Conservation (phyloP, 2,113 vertebrate species). For the Neopipo cinnamomea region DNA sequence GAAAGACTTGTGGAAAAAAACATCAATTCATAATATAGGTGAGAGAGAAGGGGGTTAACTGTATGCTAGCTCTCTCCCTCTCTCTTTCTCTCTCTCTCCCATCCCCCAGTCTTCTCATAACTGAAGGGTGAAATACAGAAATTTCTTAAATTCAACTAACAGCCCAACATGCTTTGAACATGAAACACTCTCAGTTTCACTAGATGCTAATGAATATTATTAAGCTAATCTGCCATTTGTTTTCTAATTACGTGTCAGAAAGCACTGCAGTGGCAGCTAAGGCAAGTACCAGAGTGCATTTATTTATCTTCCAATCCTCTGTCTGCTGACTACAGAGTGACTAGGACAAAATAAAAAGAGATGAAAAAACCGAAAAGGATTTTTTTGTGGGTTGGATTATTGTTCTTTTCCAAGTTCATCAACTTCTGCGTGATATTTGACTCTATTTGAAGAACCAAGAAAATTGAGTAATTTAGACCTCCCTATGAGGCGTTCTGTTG, state of each 20-base stretch:
- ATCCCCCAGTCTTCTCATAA: slow-evolving; percentile 5
- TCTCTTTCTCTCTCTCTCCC: not conserved
- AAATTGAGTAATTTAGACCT: not conserved
- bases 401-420: slow-evolving; percentile 5
- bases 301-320: slow-evolving; percentile 51
- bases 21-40: not conserved
- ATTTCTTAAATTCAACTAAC: slow-evolving; percentile 73
- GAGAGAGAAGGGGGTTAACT: slow-evolving; percentile 27
- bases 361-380: not conserved
- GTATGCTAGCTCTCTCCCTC: not conserved
- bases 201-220: slow-evolving; percentile 84
- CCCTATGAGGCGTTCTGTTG: not conserved
- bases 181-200: slow-evolving; percentile 75
- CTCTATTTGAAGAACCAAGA: not conserved
- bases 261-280: slow-evolving; percentile 69
- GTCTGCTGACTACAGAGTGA: slow-evolving; percentile 38
- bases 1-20: not conserved
- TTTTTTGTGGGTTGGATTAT: not conserved
- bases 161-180: slow-evolving; percentile 68
- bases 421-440: not conserved
- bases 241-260: slow-evolving; percentile 82
- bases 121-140: slow-evolving; percentile 62
- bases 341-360: slow-evolving; percentile 55
- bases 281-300: slow-evolving; percentile 67
- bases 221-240: slow-evolving; percentile 82